Conservation (phyloP, 2,888 invertebrate species). For the Craniophora ligustri region DNA sequence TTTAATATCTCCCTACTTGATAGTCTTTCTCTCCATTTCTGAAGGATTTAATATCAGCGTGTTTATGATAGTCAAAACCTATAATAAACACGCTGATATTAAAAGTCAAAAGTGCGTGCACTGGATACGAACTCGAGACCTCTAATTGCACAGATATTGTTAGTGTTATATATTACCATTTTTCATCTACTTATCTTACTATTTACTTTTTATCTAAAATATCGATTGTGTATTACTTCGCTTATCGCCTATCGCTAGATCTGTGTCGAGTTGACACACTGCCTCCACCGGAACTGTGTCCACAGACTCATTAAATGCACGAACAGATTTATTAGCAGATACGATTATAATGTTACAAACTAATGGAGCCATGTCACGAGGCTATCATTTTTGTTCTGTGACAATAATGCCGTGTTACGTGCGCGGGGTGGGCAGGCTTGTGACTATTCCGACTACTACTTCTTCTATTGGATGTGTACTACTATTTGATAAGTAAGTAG, state of each 20-base stretch:
- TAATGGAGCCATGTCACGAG: conserved; percentile 59
- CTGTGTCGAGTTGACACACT: conserved; percentile 14
- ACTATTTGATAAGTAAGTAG: background rate
- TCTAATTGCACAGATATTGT: too few species aligned
- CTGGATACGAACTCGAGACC: too few species aligned
- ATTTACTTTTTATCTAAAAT: too few species aligned
- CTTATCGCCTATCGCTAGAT: background rate
- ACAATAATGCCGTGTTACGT: conserved; percentile 9
- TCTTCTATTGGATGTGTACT: background rate
- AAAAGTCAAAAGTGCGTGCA: too few species aligned
- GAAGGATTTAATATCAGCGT: too few species aligned
- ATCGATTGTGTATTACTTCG: background rate
- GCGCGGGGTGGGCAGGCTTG: background rate
- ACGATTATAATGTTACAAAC: conserved; percentile 45
- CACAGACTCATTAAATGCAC: conserved; percentile 54
- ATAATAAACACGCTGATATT: too few species aligned
- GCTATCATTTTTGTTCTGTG: conserved; percentile 38
- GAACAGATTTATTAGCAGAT: conserved; percentile 59
- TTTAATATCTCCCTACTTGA: too few species aligned
- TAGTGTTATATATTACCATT: too few species aligned
- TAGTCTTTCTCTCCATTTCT: too few species aligned
- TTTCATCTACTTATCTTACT: too few species aligned
- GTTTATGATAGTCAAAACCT: too few species aligned
- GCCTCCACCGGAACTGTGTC: background rate
- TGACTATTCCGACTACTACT: background rate